Base-by-base conservation (phyloP, 2,113 vertebrate genomes). In the Oreochromis niloticus region DNA sequence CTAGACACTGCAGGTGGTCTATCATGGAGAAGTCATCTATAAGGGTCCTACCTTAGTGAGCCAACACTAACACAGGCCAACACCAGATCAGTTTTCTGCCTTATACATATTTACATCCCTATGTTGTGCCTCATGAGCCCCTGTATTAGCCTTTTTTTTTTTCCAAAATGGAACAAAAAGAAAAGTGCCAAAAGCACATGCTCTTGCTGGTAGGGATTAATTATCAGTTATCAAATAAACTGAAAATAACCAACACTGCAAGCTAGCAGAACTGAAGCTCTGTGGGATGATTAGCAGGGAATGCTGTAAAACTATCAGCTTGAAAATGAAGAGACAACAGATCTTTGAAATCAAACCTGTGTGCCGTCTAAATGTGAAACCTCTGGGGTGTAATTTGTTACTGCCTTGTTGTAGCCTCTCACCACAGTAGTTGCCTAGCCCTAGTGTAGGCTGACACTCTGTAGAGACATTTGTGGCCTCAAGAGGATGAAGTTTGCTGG, bases 241-340 rank as follows among this genome's bases (percentile, higher is more conserved):
- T 92, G 83, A 95, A 95, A 95, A 95, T 95, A 95, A 84, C 90
- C 82, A 17, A 84, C 81, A 14, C 27, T 91, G 92, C 89, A 93
- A 94, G 89, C 86, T 82, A 83, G 93, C 90, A 93, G 91, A 94
- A 92, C 83, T 84, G 75, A 91, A 90, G 94, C 91, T 71, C 75
- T 54, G 55, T 17, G 79, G 24, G 68, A 55, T 81, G 68, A 88
- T 82, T 81, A 88, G 80, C 59, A 13, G 71, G n/a, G 73, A 75
- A 87, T 81, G 88, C 84, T 89, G 46, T 83, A 84, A 94, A 94
- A 39, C 87, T 88, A 80, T 88, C 84, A 85, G 68, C 86, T 79
- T 22, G 52, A 11, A 88, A 84, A 87, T 43, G 57, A 87, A 93
- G 90, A 92, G 83, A 87, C 86, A 87, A 90, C 61, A 46, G 34